phyloP scores from a whole-genome alignment of 2,888 invertebrate species.

The Lithodes maja region DNA sequence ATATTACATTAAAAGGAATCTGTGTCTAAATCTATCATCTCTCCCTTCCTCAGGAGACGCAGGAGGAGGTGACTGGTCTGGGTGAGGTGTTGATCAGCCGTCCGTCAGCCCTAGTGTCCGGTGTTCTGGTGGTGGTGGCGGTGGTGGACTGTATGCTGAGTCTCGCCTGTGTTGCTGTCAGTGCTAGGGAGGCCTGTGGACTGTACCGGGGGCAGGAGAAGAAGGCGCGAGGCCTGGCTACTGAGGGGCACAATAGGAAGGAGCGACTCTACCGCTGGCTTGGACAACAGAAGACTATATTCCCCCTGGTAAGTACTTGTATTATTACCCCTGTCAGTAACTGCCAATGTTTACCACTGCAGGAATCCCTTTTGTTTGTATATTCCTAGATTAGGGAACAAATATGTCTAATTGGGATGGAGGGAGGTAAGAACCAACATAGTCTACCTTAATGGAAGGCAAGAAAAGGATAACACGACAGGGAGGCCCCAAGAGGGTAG shows the following conservation, averaged over 20 bases:
- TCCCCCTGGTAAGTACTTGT: slow-evolving; percentile 58
- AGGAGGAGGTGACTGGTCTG: slow-evolving; percentile 71
- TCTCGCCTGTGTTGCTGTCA: slow-evolving; percentile 71
- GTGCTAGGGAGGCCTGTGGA: slow-evolving; percentile 72
- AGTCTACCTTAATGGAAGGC: too few species aligned
- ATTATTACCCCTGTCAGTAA: too few species aligned
- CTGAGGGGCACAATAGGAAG: slow-evolving; percentile 71
- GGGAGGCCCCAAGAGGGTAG: too few species aligned
- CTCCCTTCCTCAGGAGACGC: slow-evolving; percentile 67
- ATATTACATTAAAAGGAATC: too few species aligned
- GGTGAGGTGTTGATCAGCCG: slow-evolving; percentile 71
- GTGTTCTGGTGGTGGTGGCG: slow-evolving; percentile 74
- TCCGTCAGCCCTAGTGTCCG: slow-evolving; percentile 74
- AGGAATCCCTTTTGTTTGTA: too few species aligned
- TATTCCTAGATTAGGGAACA: too few species aligned
- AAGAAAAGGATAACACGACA: too few species aligned
- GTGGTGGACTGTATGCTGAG: slow-evolving; percentile 72
- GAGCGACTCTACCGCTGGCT: slow-evolving; percentile 72
- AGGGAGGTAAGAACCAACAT: too few species aligned
- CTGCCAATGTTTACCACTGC: too few species aligned
- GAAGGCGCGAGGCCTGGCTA: slow-evolving; percentile 42
- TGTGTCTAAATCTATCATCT: too few species aligned
- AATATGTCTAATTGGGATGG: too few species aligned
- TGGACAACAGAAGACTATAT: slow-evolving; percentile 71
- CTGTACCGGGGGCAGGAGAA: slow-evolving; percentile 61